A percentile compares a stretch with the other conserved stretches of the same genome.
Evolutionary conservation across 2,113 vertebrate species (phyloP).

Genomic region (Calidris pugnax): DNA sequence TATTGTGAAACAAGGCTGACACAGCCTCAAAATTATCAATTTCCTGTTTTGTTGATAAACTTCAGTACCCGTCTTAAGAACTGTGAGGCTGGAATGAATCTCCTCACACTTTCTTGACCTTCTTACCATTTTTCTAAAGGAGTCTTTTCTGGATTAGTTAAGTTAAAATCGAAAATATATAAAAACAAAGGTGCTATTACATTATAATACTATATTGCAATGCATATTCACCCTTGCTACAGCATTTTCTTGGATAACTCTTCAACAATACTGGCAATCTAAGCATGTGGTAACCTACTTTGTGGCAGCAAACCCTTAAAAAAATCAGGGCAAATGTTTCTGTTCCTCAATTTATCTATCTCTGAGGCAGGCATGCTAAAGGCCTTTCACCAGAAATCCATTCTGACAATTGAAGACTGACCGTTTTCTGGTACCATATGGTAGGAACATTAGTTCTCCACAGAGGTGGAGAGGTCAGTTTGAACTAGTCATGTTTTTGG

Average conservation of each 20-base stretch:
- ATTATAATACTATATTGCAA: background rate
- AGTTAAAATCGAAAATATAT: background rate
- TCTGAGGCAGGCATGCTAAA: background rate
- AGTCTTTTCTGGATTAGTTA: background rate
- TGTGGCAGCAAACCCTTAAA: background rate
- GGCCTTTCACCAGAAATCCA: background rate
- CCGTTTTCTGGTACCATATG: background rate
- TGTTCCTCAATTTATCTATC: background rate
- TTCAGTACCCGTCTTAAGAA: background rate
- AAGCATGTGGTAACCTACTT: background rate
- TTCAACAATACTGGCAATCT: background rate
- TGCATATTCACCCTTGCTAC: background rate
- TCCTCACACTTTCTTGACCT: background rate
- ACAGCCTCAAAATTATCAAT: conserved; percentile 26
- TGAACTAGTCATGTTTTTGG: background rate
- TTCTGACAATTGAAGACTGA: background rate
- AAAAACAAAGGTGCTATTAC: background rate
- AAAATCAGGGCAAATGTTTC: background rate
- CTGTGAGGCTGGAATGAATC: background rate
- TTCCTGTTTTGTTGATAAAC: conserved; percentile 24
- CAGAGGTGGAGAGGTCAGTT: background rate
- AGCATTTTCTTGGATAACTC: background rate
- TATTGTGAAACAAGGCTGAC: conserved; percentile 44
- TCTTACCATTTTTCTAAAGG: background rate
- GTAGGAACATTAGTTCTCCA: background rate